Base-by-base conservation (phyloP, 2,797 vertebrate genomes). In the Poliocrania exsul region DNA sequence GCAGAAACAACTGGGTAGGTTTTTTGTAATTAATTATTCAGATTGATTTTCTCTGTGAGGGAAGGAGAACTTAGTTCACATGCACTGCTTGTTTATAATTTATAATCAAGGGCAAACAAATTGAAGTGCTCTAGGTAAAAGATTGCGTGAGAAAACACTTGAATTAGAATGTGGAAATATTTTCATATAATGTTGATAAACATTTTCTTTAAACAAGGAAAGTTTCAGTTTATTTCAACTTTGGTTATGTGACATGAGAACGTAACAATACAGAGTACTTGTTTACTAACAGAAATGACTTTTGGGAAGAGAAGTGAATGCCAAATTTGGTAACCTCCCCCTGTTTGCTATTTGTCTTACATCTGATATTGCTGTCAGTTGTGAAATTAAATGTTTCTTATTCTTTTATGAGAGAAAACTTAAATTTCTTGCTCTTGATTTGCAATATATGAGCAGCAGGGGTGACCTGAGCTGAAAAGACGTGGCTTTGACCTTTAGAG, bases 31-130 rank as follows among this genome's bases (percentile, higher is more conserved):
- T 66, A 81, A 81, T 81, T 91, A 50, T 84, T 86, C 50, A 58
- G 35, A 29, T 24, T 69, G 60, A 62, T 87, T 84, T 90, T 87
- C 44, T 87, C 49, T 66, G 60, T 82, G 58, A 72, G 46, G 24
- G 29, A 92, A 78, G 33, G 29, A 90, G n/a, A 75, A 17, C 19
- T 69, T 86, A 9, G 37, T 86, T 88, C 53, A 51, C 26, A 5
- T 67, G 25, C 24, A 12, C 29, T 64, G n/a, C 37, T 80, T 86
- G 17, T 73, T 90, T 65, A 31, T 89, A 77, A 89, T 84, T 79
- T 77, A 40, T 80, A 70, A 85, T 66, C 11, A 56, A 61, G 31
- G 23, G 46, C 31, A 73, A 57, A 57, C 15, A 61, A 65, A 58
- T 31, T 49, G 28, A 66, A 86, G 37, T 65, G 47, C 50, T 78